A percentile compares a stretch with the other conserved stretches of the same genome.
Conservation (phyloP, 2,888 invertebrate species). For the Rugalucina vietnamica region DNA sequence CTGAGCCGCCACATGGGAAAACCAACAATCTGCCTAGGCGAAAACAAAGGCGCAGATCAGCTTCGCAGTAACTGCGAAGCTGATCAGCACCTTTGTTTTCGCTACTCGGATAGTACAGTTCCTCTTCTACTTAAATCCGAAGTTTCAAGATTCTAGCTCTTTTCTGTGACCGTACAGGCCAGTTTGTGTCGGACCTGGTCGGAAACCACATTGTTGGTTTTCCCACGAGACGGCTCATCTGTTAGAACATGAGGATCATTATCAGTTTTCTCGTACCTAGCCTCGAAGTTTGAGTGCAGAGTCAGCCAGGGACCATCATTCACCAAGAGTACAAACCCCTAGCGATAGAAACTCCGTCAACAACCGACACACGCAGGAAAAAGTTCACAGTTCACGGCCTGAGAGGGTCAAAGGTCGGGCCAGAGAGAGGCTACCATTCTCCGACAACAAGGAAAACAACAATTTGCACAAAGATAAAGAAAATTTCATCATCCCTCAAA, state of each 20-base stretch:
- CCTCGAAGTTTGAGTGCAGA: constrained; percentile 69
- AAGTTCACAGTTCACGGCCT: constrained; percentile 47
- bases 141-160: no score
- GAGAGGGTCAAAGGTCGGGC: constrained; percentile 69
- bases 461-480: constrained; percentile 73
- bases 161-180: no score
- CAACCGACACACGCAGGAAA: constrained; percentile 36
- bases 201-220: no score
- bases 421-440: constrained; percentile 73
- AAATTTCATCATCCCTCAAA: constrained; percentile 81
- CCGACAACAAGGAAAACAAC: constrained; percentile 63
- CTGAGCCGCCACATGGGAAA: no score
- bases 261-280: constrained; percentile 23
- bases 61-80: no score
- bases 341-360: constrained; percentile 31
- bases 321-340: constrained; percentile 45
- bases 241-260: background rate
- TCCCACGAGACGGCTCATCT: no score
- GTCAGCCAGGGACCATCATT: constrained; percentile 39
- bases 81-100: no score
- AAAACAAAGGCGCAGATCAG: no score
- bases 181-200: no score
- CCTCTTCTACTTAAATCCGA: no score
- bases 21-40: no score
- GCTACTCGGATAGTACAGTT: no score